Evolutionary conservation across 1,140 invertebrate genomes (phyloP).

Genomic region (Campodea augens): DNA sequence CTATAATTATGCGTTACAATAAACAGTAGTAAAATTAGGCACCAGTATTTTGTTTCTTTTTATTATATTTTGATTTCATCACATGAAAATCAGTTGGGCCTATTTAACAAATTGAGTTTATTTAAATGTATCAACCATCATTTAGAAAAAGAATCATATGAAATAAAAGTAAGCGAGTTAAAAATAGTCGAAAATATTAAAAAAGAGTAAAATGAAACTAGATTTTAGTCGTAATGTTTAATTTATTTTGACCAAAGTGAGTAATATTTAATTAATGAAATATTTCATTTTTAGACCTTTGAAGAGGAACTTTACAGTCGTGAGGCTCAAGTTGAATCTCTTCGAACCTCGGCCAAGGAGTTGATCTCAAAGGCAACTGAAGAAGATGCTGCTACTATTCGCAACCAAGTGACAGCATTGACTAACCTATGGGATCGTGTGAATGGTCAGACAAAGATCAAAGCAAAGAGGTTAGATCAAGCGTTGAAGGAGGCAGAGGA

Average conservation of each 20-base stretch:
- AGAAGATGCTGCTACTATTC: conserved; percentile 60
- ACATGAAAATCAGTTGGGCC: too few species aligned
- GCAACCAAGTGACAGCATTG: conserved; percentile 61
- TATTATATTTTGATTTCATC: too few species aligned
- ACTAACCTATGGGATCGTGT: conserved; percentile 72
- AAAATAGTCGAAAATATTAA: too few species aligned
- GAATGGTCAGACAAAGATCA: conserved; percentile 49
- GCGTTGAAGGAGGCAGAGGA: conserved; percentile 71
- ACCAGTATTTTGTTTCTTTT: too few species aligned
- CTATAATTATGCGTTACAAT: too few species aligned
- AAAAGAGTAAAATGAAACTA: too few species aligned
- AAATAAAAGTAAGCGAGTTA: too few species aligned
- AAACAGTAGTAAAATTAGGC: too few species aligned
- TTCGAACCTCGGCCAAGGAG: conserved; percentile 72
- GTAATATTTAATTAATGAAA: conserved; percentile 2
- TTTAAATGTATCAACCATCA: too few species aligned
- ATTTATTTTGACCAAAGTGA: conserved; percentile 2
- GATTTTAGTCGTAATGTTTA: background rate
- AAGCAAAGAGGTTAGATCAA: conserved; percentile 56
- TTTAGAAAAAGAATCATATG: too few species aligned
- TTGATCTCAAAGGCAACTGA: conserved; percentile 57
- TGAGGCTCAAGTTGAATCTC: conserved; percentile 69
- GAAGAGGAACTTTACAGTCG: conserved; percentile 78
- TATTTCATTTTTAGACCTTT: conserved; percentile 38
- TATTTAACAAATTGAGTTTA: too few species aligned